These are phyloP conservation scores for Cheilosia urbana DNA, from an alignment of 2,888 invertebrate species.

Conservation along the genomic window DNA sequence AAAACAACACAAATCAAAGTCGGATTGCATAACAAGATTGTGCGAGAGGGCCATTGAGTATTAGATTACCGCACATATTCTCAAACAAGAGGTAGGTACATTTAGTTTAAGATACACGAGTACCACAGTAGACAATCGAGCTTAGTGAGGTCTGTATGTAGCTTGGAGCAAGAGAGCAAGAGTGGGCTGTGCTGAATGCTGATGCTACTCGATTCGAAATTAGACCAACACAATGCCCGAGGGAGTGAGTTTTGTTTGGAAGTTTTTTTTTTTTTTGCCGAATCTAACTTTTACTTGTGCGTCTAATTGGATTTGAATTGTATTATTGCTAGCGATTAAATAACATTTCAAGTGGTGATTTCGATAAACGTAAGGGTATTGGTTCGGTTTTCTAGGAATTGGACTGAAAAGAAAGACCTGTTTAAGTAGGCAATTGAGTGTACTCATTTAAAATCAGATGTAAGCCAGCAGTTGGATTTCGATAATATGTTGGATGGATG, in stretches of 20 bases:
- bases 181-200: neutral
- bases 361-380: slow-evolving; percentile 1
- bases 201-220: slow-evolving; percentile 39
- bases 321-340: slow-evolving; percentile 22
- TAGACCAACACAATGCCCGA: slow-evolving; percentile 56
- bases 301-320: slow-evolving; percentile 5
- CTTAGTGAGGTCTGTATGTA: neutral
- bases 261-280: neutral
- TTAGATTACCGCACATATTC: slow-evolving; percentile 24
- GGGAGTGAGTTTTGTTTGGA: slow-evolving; percentile 38
- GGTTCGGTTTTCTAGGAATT: neutral
- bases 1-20: slow-evolving; percentile 37
- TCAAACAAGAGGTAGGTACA: slow-evolving; percentile 1
- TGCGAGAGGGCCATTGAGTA: slow-evolving; percentile 27
- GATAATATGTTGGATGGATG: no score
- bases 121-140: slow-evolving; percentile 15
- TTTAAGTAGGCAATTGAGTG: neutral
- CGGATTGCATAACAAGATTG: slow-evolving; percentile 53
- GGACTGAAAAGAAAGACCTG: neutral
- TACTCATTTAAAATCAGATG: neutral
- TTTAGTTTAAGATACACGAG: neutral
- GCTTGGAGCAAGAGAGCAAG: neutral
- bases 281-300: neutral
- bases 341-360: slow-evolving; percentile 17
- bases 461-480: no score